Conservation (phyloP, 1,140 invertebrate genomes). For the Formica exsecta region DNA sequence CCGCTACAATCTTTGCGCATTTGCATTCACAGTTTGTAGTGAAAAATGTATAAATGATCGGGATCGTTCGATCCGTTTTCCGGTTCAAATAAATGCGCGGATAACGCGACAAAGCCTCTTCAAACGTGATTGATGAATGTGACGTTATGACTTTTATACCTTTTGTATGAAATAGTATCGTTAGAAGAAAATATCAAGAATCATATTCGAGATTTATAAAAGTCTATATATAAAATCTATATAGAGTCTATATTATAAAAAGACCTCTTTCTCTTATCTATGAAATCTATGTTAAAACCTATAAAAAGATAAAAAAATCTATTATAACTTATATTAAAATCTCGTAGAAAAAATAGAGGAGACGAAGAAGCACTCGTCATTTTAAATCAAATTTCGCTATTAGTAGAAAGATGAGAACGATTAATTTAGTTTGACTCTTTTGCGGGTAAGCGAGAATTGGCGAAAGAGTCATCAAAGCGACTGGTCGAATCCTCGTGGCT, state of each 20-base stretch:
- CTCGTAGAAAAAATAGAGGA: not conserved
- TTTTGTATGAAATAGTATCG: not conserved
- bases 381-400: conserved; percentile 16
- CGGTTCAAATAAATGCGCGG: not conserved
- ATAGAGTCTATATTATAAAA: not conserved
- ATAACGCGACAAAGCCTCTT: conserved; percentile 21
- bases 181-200: conserved; percentile 17
- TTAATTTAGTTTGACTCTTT: conserved; percentile 22
- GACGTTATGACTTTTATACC: conserved; percentile 17
- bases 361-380: not conserved
- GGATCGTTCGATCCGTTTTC: not conserved
- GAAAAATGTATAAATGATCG: conserved; percentile 33
- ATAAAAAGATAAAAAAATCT: not conserved
- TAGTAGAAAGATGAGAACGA: not conserved
- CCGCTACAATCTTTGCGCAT: not conserved
- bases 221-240: not conserved
- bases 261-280: not conserved
- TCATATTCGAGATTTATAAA: not conserved
- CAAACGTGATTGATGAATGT: conserved; percentile 30
- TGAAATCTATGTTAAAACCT: too few relatives aligned
- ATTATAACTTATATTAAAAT: not conserved
- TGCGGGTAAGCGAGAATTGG: conserved; percentile 20
- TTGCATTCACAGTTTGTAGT: not conserved
- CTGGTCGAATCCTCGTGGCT: not conserved
- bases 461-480: conserved; percentile 47